Evolutionary conservation across 1,140 invertebrate genomes (phyloP).

Genomic region (Caenorhabditis briggsae): DNA sequence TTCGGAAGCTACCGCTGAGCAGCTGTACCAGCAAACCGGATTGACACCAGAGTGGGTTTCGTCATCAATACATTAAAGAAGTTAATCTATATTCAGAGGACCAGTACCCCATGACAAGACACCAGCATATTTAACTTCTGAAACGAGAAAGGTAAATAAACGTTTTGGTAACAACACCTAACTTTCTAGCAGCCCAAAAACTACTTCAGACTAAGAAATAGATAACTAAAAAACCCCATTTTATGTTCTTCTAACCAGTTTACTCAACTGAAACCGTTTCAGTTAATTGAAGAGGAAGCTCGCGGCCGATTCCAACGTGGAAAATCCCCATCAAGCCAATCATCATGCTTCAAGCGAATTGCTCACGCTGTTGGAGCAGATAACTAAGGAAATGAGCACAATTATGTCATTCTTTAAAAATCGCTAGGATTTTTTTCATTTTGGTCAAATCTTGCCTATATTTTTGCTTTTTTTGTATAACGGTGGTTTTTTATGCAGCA

Average conservation of each 20-base stretch:
- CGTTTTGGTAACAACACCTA: too few species aligned
- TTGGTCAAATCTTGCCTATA: too few species aligned
- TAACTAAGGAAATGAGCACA: conserved; percentile 8
- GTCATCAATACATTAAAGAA: too few species aligned
- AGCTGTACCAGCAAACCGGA: conserved; percentile 72
- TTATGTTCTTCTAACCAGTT: not conserved
- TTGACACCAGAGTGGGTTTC: conserved; percentile 50
- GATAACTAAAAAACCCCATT: not conserved
- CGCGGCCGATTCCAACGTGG: conserved; percentile 53
- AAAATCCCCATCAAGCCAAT: conserved; percentile 54
- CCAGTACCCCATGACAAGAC: conserved; percentile 55
- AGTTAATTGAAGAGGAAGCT: conserved; percentile 64
- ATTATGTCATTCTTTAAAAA: too few species aligned
- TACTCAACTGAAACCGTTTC: not conserved
- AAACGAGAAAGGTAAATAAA: conserved; percentile 56
- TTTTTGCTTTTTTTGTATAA: too few species aligned
- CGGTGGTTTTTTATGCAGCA: too few species aligned
- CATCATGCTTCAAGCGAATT: conserved; percentile 63
- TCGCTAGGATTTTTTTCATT: too few species aligned
- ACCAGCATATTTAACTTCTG: conserved; percentile 71
- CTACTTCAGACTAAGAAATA: not conserved
- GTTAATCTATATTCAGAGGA: not conserved
- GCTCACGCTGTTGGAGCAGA: conserved; percentile 60
- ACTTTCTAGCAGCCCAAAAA: too few species aligned
- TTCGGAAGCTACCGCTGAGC: conserved; percentile 71